A percentile compares a stretch with the other conserved stretches of the same genome.
Evolutionary conservation across 2,888 invertebrate species (phyloP).

Genomic region (Drosophila borborema): DNA sequence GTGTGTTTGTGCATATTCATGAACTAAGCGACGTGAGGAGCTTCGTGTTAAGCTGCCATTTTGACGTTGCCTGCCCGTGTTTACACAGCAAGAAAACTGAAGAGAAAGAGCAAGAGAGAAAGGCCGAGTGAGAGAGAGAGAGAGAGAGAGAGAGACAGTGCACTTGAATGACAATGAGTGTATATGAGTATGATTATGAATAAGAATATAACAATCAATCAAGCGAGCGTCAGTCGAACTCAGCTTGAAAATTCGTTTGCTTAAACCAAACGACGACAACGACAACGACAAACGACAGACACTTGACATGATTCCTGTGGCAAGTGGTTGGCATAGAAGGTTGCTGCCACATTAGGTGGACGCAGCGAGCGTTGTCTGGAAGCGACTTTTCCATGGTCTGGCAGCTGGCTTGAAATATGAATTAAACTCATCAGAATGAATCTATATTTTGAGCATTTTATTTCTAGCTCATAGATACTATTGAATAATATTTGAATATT

Average conservation of each 20-base stretch:
- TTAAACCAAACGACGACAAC: constrained; percentile 26
- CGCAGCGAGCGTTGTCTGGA: neutral
- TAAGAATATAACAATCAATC: constrained; percentile 75
- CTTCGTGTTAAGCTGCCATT: constrained; percentile 78
- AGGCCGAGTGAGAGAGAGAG: no score
- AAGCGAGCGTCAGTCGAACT: constrained; percentile 59
- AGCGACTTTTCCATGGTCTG: neutral
- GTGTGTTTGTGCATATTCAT: constrained; percentile 73
- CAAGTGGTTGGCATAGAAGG: constrained; percentile 34
- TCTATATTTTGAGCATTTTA: neutral
- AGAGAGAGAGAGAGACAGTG: constrained; percentile 8
- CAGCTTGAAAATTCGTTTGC: constrained; percentile 49
- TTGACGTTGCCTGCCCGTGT: constrained; percentile 64
- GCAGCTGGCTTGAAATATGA: constrained; percentile 9
- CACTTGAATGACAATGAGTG: constrained; percentile 61
- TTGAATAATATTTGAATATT: neutral
- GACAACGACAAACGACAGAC: constrained; percentile 30
- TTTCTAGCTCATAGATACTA: neutral
- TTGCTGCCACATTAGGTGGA: constrained; percentile 9
- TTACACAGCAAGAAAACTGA: constrained; percentile 46
- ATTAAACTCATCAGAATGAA: constrained; percentile 32
- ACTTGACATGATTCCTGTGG: constrained; percentile 59
- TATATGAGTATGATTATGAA: constrained; percentile 56
- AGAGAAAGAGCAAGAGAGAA: neutral
- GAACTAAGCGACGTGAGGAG: constrained; percentile 59